Conservation (phyloP, 2,797 vertebrate species). For the Leptodactylus fallax region DNA sequence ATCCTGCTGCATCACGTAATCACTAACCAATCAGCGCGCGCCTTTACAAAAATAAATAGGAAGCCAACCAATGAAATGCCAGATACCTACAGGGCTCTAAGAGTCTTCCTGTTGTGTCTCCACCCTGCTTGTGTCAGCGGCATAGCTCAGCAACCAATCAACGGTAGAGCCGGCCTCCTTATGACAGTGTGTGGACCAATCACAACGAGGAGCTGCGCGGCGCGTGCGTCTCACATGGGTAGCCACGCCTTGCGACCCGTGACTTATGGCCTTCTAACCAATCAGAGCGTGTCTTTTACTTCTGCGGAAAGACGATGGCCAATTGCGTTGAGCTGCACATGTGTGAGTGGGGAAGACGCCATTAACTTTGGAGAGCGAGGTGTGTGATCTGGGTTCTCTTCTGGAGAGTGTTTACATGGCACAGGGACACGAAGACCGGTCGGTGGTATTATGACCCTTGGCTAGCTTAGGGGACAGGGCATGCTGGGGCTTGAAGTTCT, state of each 20-base stretch:
- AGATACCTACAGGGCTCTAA: not conserved
- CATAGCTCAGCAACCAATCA: not conserved
- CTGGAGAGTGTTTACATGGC: not conserved
- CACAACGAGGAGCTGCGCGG: not conserved
- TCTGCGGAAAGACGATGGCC: not conserved
- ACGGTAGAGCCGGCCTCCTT: slow-evolving; percentile 11
- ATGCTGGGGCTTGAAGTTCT: slow-evolving; percentile 14
- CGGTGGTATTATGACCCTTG: no score
- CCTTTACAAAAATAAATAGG: not conserved
- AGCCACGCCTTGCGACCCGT: not conserved
- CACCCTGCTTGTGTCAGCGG: not conserved
- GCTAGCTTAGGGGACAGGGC: not conserved
- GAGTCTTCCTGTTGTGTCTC: not conserved
- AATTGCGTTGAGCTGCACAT: not conserved
- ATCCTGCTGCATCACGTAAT: slow-evolving; percentile 67
- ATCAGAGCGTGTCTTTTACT: not conserved
- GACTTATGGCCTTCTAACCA: not conserved
- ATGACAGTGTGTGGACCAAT: slow-evolving; percentile 26
- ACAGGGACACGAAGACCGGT: no score
- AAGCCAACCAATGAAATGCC: not conserved
- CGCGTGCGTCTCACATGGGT: not conserved
- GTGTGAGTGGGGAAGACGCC: not conserved
- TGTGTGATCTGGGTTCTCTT: not conserved
- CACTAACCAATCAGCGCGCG: slow-evolving; percentile 15
- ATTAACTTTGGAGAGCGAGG: not conserved